phyloP scores from a whole-genome alignment of 2,797 vertebrate genomes.

The Gymnocypris eckloni region DNA sequence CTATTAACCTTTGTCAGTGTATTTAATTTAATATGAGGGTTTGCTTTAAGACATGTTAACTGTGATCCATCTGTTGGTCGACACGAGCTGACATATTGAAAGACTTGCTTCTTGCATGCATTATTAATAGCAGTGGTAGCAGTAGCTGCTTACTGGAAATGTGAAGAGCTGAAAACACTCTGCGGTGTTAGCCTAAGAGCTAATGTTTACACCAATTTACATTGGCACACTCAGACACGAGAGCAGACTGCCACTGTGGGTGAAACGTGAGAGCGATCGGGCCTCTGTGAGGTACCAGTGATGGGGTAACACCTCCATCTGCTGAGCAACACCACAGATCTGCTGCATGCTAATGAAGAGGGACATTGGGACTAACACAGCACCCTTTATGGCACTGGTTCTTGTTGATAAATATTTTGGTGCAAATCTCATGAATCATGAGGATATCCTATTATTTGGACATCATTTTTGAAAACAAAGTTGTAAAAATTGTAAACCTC shows the following conservation, averaged over 20 bases:
- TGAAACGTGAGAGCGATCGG: slow-evolving; percentile 22
- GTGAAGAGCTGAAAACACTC: slow-evolving; percentile 30
- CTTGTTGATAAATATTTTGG: neutral
- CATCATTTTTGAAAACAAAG: neutral
- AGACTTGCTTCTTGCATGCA: slow-evolving; percentile 39
- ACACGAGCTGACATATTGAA: slow-evolving; percentile 17
- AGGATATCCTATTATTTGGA: no score
- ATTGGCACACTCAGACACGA: slow-evolving; percentile 35
- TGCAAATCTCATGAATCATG: no score
- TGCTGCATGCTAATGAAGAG: slow-evolving; percentile 1
- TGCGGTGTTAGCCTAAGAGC: slow-evolving; percentile 17
- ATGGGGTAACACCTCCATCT: slow-evolving; percentile 57
- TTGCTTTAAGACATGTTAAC: slow-evolving; percentile 32
- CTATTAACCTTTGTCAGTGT: slow-evolving; percentile 53
- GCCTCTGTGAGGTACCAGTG: slow-evolving; percentile 33
- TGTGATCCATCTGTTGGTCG: slow-evolving; percentile 50
- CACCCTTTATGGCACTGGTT: neutral
- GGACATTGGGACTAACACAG: neutral
- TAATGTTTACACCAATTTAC: slow-evolving; percentile 55
- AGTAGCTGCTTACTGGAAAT: slow-evolving; percentile 25
- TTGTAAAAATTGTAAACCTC: neutral
- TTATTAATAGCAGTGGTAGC: slow-evolving; percentile 41
- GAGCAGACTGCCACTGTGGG: slow-evolving; percentile 18
- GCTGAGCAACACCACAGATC: slow-evolving; percentile 23
- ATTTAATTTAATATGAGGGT: slow-evolving; percentile 34